Percentiles rank a stretch among this genome's conserved stretches.
phyloP scores from a whole-genome alignment of 2,888 invertebrate genomes.

The Trissoscelio sp. region DNA sequence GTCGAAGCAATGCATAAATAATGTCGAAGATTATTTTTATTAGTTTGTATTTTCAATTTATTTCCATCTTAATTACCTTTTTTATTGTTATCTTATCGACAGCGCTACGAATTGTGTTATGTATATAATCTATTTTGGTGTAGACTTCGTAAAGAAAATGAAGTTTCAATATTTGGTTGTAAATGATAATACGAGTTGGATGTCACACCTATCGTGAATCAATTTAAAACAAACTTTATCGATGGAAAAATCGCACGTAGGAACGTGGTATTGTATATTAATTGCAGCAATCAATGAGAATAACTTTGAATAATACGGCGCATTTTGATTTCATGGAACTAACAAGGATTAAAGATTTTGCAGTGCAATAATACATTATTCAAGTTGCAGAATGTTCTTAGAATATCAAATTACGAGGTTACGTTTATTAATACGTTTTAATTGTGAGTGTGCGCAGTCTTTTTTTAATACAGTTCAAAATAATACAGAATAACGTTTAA shows the following conservation, averaged over 20 bases:
- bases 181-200: not conserved
- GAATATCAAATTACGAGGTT: slow-evolving; percentile 57
- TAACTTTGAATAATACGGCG: slow-evolving; percentile 53
- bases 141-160: too few relatives aligned
- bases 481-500: not conserved
- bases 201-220: not conserved
- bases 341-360: slow-evolving; percentile 47
- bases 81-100: too few relatives aligned
- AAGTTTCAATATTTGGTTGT: too few relatives aligned
- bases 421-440: slow-evolving; percentile 48
- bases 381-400: slow-evolving; percentile 42
- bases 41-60: too few relatives aligned
- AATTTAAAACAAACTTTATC: slow-evolving; percentile 20
- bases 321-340: slow-evolving; percentile 48
- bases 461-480: not conserved
- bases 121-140: not conserved
- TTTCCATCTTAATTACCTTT: too few relatives aligned
- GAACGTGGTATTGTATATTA: slow-evolving; percentile 44
- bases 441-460: not conserved
- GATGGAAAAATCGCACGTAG: slow-evolving; percentile 12
- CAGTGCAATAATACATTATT: slow-evolving; percentile 59
- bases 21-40: too few relatives aligned
- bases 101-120: too few relatives aligned
- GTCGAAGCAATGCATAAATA: not conserved
- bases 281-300: slow-evolving; percentile 48